These are phyloP conservation scores for Calosoma granatense DNA, from an alignment of 1,140 invertebrate genomes.

Conservation along the genomic window DNA sequence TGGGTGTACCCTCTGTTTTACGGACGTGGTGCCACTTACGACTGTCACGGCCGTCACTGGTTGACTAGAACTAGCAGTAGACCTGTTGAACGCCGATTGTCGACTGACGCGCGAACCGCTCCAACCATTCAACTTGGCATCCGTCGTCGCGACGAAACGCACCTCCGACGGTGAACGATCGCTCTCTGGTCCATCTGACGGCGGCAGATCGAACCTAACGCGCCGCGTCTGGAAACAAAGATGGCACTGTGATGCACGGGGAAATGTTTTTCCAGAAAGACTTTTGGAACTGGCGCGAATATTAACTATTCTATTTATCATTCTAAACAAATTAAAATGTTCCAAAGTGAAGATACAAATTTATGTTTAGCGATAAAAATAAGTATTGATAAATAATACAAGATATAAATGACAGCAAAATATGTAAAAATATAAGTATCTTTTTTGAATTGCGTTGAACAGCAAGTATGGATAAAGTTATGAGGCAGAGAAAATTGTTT, in stretches of 20 bases:
- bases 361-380: no score
- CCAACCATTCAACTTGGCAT: constrained; percentile 10
- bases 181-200: constrained; percentile 20
- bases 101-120: background rate
- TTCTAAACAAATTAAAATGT: no score
- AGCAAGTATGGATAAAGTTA: no score
- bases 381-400: no score
- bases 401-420: no score
- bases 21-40: background rate
- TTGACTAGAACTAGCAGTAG: background rate
- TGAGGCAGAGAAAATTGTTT: no score
- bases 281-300: background rate
- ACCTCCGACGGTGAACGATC: background rate
- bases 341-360: no score
- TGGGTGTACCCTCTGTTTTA: constrained; percentile 24
- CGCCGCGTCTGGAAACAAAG: constrained; percentile 20
- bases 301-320: no score
- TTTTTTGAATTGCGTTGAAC: no score
- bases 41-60: background rate
- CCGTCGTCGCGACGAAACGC: constrained; percentile 13
- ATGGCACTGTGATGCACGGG: background rate
- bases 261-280: background rate
- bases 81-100: background rate
- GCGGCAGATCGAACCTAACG: constrained; percentile 27
- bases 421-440: no score